Conservation (phyloP, 2,888 invertebrate species). For the Sarcophaga carnaria region DNA sequence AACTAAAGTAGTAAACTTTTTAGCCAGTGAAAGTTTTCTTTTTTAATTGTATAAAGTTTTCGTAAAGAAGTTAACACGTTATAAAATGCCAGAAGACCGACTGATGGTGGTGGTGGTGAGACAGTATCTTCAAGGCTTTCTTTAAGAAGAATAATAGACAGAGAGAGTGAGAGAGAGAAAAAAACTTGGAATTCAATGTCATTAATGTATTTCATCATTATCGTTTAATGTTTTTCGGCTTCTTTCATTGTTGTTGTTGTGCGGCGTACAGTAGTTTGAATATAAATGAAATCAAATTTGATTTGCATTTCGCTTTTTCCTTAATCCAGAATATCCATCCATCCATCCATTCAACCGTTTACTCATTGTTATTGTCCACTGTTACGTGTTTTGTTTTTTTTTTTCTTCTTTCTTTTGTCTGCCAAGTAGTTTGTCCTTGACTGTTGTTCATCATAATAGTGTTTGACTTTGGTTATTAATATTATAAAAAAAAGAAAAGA, state of each 20-base stretch:
- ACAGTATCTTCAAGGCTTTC: not conserved
- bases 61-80: not conserved
- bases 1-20: too few species aligned
- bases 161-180: too few species aligned
- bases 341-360: not conserved
- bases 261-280: not conserved
- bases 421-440: slow-evolving; percentile 22
- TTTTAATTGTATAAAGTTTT: slow-evolving; percentile 15
- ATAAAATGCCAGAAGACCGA: not conserved
- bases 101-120: not conserved
- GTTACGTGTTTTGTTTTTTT: not conserved
- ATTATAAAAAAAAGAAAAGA: not conserved
- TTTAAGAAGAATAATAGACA: not conserved
- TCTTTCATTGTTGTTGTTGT: not conserved
- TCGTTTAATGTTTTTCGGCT: not conserved
- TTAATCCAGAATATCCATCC: not conserved
- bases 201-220: not conserved
- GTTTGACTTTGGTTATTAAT: slow-evolving; percentile 7
- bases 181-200: not conserved
- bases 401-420: not conserved
- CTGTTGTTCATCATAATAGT: not conserved
- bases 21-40: slow-evolving; percentile 9
- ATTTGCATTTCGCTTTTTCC: not conserved
- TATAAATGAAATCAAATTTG: not conserved
- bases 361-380: not conserved